phyloP scores from a whole-genome alignment of 2,888 invertebrate genomes.

The Cerceris rybyensis region DNA sequence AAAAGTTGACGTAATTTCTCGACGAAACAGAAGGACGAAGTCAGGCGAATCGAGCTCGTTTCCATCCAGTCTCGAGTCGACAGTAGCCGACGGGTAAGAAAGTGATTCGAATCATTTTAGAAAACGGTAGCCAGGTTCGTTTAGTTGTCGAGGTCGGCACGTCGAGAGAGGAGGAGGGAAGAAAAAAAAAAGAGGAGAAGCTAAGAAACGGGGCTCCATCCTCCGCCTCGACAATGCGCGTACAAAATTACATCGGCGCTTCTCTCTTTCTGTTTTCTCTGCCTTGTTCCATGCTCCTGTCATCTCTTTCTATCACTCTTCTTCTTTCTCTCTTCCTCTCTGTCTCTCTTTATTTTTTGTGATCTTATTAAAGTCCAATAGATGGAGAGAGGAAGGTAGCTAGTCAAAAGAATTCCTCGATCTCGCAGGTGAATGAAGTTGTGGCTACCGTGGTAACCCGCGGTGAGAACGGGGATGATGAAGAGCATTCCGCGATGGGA shows the following conservation, averaged over 20 bases:
- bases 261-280: background rate
- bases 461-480: conserved; percentile 62
- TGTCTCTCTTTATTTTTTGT: conserved; percentile 10
- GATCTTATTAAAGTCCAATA: conserved; percentile 59
- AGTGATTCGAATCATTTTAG: conserved; percentile 52
- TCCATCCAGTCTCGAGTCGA: conserved; percentile 6
- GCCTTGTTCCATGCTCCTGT: background rate
- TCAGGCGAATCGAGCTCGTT: conserved; percentile 25
- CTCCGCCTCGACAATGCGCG: conserved; percentile 53
- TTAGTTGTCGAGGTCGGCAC: conserved; percentile 42
- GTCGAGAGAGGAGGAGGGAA: conserved; percentile 11
- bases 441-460: conserved; percentile 67
- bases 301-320: conserved; percentile 2
- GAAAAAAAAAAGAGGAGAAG: conserved; percentile 23
- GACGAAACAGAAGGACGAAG: conserved; percentile 13
- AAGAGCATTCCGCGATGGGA: conserved; percentile 65
- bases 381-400: conserved; percentile 39
- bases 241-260: conserved; percentile 60
- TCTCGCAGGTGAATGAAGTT: conserved; percentile 68
- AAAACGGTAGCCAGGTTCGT: conserved; percentile 63
- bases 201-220: conserved; percentile 17
- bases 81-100: conserved; percentile 47
- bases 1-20: background rate
- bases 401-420: conserved; percentile 68
- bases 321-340: conserved; percentile 9